These are phyloP conservation scores for Oedothorax gibbosus DNA, from an alignment of 1,140 invertebrate genomes.

Conservation along the genomic window DNA sequence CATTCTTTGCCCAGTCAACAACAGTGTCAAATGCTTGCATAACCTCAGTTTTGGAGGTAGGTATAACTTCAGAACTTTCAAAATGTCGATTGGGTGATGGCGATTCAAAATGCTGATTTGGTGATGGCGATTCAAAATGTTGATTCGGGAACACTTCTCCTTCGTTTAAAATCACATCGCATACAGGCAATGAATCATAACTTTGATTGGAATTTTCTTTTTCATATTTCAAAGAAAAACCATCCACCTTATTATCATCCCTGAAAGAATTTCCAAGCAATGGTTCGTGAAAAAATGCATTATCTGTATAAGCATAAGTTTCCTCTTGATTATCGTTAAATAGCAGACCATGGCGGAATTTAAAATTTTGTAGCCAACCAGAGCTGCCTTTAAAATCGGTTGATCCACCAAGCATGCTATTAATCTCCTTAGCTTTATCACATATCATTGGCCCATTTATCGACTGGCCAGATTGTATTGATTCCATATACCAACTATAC, in stretches of 20 bases:
- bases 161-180: slow-evolving; percentile 22
- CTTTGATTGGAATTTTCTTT: slow-evolving; percentile 7
- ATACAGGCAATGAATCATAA: background rate
- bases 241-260: background rate
- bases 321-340: background rate
- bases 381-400: slow-evolving; percentile 48
- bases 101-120: background rate
- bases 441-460: slow-evolving; percentile 26
- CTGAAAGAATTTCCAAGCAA: too few species aligned
- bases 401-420: slow-evolving; percentile 13
- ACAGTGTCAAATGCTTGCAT: slow-evolving; percentile 26
- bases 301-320: background rate
- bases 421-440: slow-evolving; percentile 48
- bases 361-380: slow-evolving; percentile 50
- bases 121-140: background rate
- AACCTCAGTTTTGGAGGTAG: background rate
- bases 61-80: background rate
- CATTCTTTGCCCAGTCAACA: slow-evolving; percentile 12
- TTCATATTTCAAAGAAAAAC: background rate
- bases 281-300: too few species aligned
- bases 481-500: slow-evolving; percentile 39
- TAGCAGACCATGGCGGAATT: slow-evolving; percentile 35
- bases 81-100: background rate
- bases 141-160: background rate
- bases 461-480: background rate